Evolutionary conservation across 2,113 vertebrate genomes (phyloP), one percentile per base, ranked within the genome.

Genomic region (Oryzias woworae): DNA sequence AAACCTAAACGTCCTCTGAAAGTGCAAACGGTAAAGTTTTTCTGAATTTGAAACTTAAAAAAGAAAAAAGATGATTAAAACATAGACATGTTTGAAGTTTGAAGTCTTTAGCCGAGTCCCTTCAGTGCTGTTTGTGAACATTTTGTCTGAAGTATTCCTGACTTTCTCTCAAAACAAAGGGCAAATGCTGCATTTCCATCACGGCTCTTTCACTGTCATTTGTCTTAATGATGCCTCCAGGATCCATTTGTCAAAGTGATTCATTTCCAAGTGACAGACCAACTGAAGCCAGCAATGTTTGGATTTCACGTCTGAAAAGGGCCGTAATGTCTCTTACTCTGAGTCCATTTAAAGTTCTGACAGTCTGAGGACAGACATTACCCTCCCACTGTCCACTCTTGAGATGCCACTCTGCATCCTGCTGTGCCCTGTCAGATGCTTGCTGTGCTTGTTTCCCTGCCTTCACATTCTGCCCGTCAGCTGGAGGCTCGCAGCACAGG

Each of bases 381-480:
- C n/a, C 70, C 79, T 71, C 84, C 82, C 58, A 47, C 73, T 62
- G 73, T 12, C 73, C 61, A 22, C 10, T 78, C 73, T 36, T 60
- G 58, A 56, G 79, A 83, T 71, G 53, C 78, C 70, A 56, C 69
- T 72, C 53, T 17, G 55, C 50, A 65, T 80, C 89, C 87, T 62
- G 80, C 86, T 84, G 89, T 65, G 89, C 69, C 58, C 85, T 81
- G 82, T 84, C 83, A 71, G 65, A 58, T 62, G 13, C 89, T 84
- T 71, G 73, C 86, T 83, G 87, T 51, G 79, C 58, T 69, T 62
- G 62, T 79, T 84, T 86, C 83, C 83, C 75, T 65, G 68, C 71
- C 49, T 70, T 80, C 71, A 50, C 79, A 72, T 78, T 71, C 69
- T 66, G 44, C 65, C 68, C 75, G 82, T 81, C 77, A 45, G 66